Conservation (phyloP, 2,797 vertebrate species). For the Callimico goeldii region DNA sequence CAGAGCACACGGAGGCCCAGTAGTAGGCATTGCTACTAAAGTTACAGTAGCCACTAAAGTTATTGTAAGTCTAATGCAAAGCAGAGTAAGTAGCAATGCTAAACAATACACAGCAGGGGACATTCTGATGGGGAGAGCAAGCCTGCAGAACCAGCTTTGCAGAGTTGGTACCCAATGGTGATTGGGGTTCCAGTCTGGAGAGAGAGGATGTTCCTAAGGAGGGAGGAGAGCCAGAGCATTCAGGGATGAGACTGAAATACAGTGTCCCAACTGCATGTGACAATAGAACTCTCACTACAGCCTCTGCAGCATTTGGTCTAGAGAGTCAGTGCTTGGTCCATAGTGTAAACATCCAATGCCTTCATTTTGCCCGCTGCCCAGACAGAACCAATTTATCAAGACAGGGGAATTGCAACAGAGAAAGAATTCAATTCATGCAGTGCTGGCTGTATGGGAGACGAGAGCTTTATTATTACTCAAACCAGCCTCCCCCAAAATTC, state of each 20-base stretch:
- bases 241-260: not conserved
- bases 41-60: not conserved
- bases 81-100: not conserved
- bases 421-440: no score
- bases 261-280: not conserved
- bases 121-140: no score
- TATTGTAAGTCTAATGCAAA: not conserved
- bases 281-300: not conserved
- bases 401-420: no score
- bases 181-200: not conserved
- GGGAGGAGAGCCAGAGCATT: not conserved
- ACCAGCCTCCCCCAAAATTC: no score
- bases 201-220: not conserved
- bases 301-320: not conserved
- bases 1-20: not conserved
- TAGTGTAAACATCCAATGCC: no score
- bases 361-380: no score
- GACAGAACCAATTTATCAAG: no score
- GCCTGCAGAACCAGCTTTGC: not conserved
- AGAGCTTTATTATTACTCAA: no score
- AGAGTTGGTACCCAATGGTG: not conserved
- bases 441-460: no score
- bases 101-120: not conserved
- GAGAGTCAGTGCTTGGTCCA: not conserved
- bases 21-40: not conserved